A percentile compares a stretch with the other conserved stretches of the same genome.
Evolutionary conservation across 1,140 invertebrate genomes (phyloP).

Genomic region (Argopecten irradians): DNA sequence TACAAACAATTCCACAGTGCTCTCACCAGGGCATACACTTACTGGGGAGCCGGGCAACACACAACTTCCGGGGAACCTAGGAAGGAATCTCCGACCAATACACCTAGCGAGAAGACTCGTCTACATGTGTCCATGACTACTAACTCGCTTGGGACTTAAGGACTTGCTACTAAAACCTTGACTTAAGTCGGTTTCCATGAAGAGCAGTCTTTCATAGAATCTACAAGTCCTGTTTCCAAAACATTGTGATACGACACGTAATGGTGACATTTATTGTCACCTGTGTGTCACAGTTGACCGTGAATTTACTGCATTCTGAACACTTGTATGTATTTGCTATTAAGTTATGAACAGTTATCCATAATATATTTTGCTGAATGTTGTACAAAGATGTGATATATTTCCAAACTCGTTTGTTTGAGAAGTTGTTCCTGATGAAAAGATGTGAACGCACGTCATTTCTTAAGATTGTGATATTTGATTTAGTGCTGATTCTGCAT

Average conservation of each 20-base stretch:
- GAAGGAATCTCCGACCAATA: too few relatives aligned
- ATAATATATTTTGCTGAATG: conserved; percentile 13
- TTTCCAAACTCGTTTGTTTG: not conserved
- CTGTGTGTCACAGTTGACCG: not conserved
- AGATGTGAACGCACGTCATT: not conserved
- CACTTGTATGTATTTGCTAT: conserved; percentile 11
- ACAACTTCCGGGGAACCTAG: not conserved
- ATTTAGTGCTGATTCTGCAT: not conserved
- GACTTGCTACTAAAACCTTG: not conserved
- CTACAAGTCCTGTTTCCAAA: not conserved
- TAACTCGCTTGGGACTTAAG: not conserved
- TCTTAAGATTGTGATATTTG: not conserved
- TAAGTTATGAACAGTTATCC: conserved; percentile 11
- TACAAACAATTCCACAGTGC: conserved; percentile 21
- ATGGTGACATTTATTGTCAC: not conserved
- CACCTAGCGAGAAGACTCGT: not conserved
- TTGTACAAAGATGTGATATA: not conserved
- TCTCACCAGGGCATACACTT: conserved; percentile 13
- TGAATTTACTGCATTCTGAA: conserved; percentile 12
- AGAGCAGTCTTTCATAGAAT: not conserved
- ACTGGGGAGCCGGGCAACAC: not conserved
- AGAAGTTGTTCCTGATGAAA: not conserved
- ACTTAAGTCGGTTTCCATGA: not conserved
- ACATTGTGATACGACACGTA: not conserved
- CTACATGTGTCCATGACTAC: not conserved